phyloP scores from a whole-genome alignment of 2,113 vertebrate genomes.

The Cephalopterus ornatus region DNA sequence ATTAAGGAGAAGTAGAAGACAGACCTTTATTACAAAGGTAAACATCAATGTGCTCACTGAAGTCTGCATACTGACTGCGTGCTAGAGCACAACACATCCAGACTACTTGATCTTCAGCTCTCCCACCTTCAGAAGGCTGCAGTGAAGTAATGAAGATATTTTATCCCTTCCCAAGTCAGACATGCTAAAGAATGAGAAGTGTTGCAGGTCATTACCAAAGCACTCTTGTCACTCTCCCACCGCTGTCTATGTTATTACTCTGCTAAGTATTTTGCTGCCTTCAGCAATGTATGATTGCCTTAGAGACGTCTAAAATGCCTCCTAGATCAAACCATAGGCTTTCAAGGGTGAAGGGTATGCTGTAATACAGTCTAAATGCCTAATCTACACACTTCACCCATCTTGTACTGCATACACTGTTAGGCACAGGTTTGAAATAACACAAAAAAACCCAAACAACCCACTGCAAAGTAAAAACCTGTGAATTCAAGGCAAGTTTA shows the following conservation, averaged over 20 bases:
- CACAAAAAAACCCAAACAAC: not conserved
- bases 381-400: not conserved
- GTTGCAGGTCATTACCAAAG: not conserved
- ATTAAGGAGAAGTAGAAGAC: not conserved
- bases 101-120: not conserved
- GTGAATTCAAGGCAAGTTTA: not conserved
- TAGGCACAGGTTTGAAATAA: not conserved
- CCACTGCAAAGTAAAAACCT: not conserved
- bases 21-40: slow-evolving; percentile 7
- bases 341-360: not conserved
- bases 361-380: not conserved
- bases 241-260: not conserved
- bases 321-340: not conserved
- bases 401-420: not conserved
- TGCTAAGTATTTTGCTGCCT: not conserved
- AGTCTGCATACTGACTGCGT: not conserved
- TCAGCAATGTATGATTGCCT: not conserved
- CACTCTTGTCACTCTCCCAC: not conserved
- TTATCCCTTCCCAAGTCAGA: not conserved
- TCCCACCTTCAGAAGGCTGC: not conserved
- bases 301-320: not conserved
- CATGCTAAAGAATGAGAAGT: not conserved
- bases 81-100: not conserved
- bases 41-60: slow-evolving; percentile 34
- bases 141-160: not conserved